phyloP scores from a whole-genome alignment of 2,113 vertebrate genomes.

The Odontophorus gujanensis region DNA sequence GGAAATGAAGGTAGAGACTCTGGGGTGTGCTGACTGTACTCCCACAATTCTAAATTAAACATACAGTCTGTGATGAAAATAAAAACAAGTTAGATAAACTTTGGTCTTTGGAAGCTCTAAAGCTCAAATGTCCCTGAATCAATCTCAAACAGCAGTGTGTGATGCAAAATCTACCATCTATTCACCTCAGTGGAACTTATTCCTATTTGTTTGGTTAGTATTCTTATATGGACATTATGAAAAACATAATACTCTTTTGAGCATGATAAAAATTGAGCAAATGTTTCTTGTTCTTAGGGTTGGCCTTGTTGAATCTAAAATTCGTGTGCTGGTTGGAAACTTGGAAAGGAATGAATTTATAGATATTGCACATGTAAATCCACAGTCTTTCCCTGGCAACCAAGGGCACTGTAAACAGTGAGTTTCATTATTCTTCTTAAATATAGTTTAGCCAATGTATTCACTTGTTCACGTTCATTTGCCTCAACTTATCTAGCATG shows the following conservation, averaged over 20 bases:
- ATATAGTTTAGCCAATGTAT: not conserved
- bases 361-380: conserved; percentile 94
- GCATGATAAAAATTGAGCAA: not conserved
- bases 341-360: conserved; percentile 97
- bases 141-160: not conserved
- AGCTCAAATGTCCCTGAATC: not conserved
- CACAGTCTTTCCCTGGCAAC: conserved; percentile 92
- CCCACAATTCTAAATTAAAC: not conserved
- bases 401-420: conserved; percentile 87
- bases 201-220: not conserved
- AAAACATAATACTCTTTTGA: not conserved
- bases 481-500: not conserved
- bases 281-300: conserved; percentile 79
- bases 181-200: not conserved
- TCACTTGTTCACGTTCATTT: not conserved
- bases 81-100: not conserved
- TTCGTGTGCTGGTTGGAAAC: conserved; percentile 94
- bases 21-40: not conserved
- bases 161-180: not conserved
- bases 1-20: not conserved
- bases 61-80: not conserved
- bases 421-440: conserved; percentile 62
- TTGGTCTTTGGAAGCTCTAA: not conserved
- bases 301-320: conserved; percentile 97
- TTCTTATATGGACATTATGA: not conserved